Conservation (phyloP, 1,140 invertebrate species). For the Drosophila setifemur region DNA sequence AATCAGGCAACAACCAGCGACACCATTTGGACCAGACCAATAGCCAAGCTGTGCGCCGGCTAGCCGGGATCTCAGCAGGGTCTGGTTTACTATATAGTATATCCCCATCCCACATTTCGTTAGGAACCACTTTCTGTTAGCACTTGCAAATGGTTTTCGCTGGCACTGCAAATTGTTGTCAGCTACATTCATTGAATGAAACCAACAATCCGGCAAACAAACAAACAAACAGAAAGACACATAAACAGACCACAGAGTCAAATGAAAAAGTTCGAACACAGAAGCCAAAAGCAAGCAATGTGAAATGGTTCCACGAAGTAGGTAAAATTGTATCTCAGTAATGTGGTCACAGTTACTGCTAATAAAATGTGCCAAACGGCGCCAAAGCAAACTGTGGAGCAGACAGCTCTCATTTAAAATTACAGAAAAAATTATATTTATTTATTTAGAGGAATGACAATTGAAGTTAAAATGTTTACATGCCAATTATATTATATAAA, state of each 20-base stretch:
- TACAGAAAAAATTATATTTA: too few species aligned
- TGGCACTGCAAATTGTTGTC: constrained; percentile 46
- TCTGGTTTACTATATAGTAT: not conserved
- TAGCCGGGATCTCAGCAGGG: constrained; percentile 2
- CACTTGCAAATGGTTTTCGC: constrained; percentile 31
- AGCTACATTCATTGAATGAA: constrained; percentile 27
- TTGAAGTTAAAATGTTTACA: too few species aligned
- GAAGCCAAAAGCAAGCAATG: not conserved
- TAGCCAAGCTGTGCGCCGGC: constrained; percentile 6
- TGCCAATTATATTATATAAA: too few species aligned
- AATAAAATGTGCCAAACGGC: constrained; percentile 3
- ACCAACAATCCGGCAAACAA: constrained; percentile 13
- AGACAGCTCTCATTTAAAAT: too few species aligned
- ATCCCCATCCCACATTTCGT: not conserved
- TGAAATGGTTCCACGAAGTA: constrained; percentile 17
- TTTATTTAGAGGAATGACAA: not conserved
- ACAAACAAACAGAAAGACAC: constrained; percentile 15
- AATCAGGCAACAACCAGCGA: constrained; percentile 53
- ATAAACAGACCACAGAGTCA: constrained; percentile 21
- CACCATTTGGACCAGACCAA: constrained; percentile 17
- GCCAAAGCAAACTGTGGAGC: not conserved
- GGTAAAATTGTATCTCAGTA: constrained; percentile 8
- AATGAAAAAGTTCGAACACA: constrained; percentile 38
- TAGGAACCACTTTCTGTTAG: constrained; percentile 3
- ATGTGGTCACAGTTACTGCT: constrained; percentile 14